Conservation (phyloP, 2,888 invertebrate genomes). For the Drosophila neonasuta region DNA sequence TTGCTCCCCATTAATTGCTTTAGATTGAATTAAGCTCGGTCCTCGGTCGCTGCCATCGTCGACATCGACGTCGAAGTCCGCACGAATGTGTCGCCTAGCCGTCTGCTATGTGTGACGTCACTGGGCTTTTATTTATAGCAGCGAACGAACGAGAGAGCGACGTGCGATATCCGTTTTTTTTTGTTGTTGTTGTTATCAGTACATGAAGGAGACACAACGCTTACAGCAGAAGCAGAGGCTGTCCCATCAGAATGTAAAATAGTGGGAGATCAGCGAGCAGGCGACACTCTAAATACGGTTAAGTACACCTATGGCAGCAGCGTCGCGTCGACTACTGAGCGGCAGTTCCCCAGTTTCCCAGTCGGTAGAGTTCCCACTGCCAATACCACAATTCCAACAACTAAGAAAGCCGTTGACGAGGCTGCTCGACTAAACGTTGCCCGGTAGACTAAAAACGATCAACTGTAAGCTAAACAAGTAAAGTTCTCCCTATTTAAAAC, state of each 20-base stretch:
- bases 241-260: background rate
- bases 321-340: constrained; percentile 48
- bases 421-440: background rate
- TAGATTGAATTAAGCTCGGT: constrained; percentile 72
- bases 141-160: constrained; percentile 10
- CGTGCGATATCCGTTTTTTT: constrained; percentile 50
- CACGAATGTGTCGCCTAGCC: constrained; percentile 20
- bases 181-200: constrained; percentile 54
- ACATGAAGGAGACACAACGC: constrained; percentile 29
- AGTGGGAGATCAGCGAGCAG: background rate
- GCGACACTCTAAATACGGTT: constrained; percentile 5
- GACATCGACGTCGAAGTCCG: constrained; percentile 9
- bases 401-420: background rate
- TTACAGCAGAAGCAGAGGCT: constrained; percentile 11
- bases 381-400: constrained; percentile 18
- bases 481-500: too few species aligned
- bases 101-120: constrained; percentile 59
- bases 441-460: background rate
- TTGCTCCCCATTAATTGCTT: constrained; percentile 70
- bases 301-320: constrained; percentile 42
- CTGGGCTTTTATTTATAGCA: constrained; percentile 57
- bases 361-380: constrained; percentile 3
- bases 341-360: background rate
- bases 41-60: constrained; percentile 5
- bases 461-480: too few species aligned